Evolutionary conservation across 1,140 invertebrate genomes (phyloP).

Genomic region (Neodiprion lecontei): DNA sequence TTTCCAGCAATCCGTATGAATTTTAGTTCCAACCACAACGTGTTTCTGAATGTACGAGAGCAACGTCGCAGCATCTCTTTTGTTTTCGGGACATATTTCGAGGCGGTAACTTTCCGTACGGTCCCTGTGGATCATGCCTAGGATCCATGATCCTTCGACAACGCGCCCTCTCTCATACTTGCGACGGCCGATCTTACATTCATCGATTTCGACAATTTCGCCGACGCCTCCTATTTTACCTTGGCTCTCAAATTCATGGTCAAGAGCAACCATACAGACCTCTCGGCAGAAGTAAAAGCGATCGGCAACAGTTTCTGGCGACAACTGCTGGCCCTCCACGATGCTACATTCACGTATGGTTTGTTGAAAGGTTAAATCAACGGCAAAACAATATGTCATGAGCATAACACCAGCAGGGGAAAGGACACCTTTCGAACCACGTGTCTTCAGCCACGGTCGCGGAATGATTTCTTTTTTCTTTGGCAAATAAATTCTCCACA

Average conservation of each 20-base stretch:
- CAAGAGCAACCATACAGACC: too few relatives aligned
- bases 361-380: neutral
- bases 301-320: too few relatives aligned
- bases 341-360: neutral
- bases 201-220: neutral
- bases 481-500: too few relatives aligned
- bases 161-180: slow-evolving; percentile 21
- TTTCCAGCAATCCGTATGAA: slow-evolving; percentile 18
- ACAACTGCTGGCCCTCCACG: too few relatives aligned
- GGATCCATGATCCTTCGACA: slow-evolving; percentile 22
- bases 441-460: slow-evolving; percentile 16
- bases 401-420: slow-evolving; percentile 10
- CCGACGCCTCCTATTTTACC: too few relatives aligned
- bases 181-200: slow-evolving; percentile 22
- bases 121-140: slow-evolving; percentile 17
- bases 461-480: slow-evolving; percentile 17
- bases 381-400: slow-evolving; percentile 15
- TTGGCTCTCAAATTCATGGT: too few relatives aligned
- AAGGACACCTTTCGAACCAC: slow-evolving; percentile 18
- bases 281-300: too few relatives aligned
- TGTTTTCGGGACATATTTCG: slow-evolving; percentile 16
- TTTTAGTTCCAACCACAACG: slow-evolving; percentile 14
- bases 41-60: slow-evolving; percentile 15
- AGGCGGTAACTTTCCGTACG: slow-evolving; percentile 13
- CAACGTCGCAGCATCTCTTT: slow-evolving; percentile 7